Evolutionary conservation across 1,140 invertebrate genomes (phyloP).

Genomic region (Eupeodes corollae): DNA sequence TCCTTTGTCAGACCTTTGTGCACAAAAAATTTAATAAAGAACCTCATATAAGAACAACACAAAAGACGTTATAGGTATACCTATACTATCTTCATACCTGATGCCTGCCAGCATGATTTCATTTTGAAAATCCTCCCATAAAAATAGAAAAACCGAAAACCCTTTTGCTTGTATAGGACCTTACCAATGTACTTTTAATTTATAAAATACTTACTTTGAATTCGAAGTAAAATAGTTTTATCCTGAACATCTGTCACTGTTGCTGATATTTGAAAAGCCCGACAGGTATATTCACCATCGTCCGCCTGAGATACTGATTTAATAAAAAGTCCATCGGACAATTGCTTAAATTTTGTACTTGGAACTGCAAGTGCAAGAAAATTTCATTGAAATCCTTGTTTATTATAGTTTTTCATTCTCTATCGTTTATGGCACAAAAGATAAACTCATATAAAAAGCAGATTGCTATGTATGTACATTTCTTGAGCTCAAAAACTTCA

Average conservation of each 20-base stretch:
- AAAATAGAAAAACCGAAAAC: too few relatives aligned
- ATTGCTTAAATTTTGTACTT: conserved; percentile 33
- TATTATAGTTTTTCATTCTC: not conserved
- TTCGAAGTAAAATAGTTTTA: conserved; percentile 39
- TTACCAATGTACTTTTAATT: not conserved
- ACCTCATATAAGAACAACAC: too few relatives aligned
- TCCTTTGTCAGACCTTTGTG: too few relatives aligned
- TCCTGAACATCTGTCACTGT: conserved; percentile 38
- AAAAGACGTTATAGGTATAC: too few relatives aligned
- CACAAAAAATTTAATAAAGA: too few relatives aligned
- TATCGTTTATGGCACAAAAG: not conserved
- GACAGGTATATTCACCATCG: conserved; percentile 43
- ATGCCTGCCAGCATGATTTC: too few relatives aligned
- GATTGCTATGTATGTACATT: too few relatives aligned
- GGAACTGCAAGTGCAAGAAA: conserved; percentile 11
- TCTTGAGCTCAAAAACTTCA: too few relatives aligned
- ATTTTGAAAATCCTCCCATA: too few relatives aligned
- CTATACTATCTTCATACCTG: not conserved
- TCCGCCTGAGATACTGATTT: conserved; percentile 41
- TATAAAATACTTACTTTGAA: conserved; percentile 41
- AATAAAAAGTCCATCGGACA: conserved; percentile 40
- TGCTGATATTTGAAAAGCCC: conserved; percentile 40
- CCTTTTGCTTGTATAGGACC: not conserved
- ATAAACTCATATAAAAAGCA: too few relatives aligned
- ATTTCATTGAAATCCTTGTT: not conserved